Conservation (phyloP, 2,797 vertebrate genomes). For the Phrynocephalus forsythii region DNA sequence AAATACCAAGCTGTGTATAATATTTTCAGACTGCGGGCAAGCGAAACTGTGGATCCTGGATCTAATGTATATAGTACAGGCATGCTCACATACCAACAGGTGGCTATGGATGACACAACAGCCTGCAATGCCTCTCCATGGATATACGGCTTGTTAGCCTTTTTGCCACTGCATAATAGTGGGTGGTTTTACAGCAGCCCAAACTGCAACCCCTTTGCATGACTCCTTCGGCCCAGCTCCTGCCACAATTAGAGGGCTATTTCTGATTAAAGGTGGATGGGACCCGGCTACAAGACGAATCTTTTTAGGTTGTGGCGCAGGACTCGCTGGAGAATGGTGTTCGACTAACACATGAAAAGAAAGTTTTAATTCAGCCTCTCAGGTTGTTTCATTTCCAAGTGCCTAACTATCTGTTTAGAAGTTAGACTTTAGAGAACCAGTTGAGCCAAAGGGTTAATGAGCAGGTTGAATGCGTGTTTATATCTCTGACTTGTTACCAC, state of each 20-base stretch:
- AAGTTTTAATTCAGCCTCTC: not conserved
- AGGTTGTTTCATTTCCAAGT: not conserved
- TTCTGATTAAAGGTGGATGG: not conserved
- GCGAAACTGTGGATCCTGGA: too few species aligned
- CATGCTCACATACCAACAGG: too few species aligned
- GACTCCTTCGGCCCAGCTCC: not conserved
- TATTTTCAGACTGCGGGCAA: too few species aligned
- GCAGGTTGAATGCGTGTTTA: constrained; percentile 69
- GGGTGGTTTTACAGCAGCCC: not conserved
- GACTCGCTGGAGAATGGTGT: not conserved
- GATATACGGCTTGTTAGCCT: too few species aligned
- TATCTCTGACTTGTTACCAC: constrained; percentile 68
- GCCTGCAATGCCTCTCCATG: too few species aligned
- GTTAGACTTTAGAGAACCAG: constrained; percentile 24
- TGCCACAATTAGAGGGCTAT: not conserved
- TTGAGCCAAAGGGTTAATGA: constrained; percentile 64
- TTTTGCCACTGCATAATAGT: not conserved
- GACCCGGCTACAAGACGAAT: not conserved
- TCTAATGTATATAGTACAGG: too few species aligned
- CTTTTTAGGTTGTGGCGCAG: not conserved
- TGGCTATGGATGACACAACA: too few species aligned
- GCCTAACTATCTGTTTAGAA: not conserved
- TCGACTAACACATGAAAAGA: too few species aligned
- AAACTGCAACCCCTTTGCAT: not conserved
- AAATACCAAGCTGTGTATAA: too few species aligned